phyloP scores from a whole-genome alignment of 2,888 invertebrate genomes.

The Sarcophaga carnaria region DNA sequence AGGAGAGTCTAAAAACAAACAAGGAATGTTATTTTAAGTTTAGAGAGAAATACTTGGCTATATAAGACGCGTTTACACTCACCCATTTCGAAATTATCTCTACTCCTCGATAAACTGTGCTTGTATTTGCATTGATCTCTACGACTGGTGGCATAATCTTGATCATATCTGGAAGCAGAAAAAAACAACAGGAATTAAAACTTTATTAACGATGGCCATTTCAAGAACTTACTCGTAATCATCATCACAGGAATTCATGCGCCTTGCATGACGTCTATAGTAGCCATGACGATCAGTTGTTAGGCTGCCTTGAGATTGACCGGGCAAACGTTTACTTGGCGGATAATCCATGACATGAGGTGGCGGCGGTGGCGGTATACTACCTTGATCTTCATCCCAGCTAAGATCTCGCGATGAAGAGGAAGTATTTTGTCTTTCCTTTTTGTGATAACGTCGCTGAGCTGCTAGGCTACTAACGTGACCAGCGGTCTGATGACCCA shows the following conservation, averaged over 20 bases:
- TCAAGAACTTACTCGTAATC: constrained; percentile 86
- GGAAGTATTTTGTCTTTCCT: constrained; percentile 85
- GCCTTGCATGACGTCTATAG: constrained; percentile 83
- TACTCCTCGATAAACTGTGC: constrained; percentile 78
- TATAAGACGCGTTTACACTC: constrained; percentile 18
- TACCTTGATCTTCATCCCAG: constrained; percentile 87
- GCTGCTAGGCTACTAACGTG: constrained; percentile 69
- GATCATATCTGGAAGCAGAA: constrained; percentile 78
- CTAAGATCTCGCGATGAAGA: constrained; percentile 90
- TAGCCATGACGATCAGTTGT: constrained; percentile 79
- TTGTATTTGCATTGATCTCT: constrained; percentile 78
- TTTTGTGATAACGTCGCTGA: constrained; percentile 83
- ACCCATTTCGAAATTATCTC: constrained; percentile 81
- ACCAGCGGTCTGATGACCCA: constrained; percentile 48
- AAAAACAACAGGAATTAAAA: neutral
- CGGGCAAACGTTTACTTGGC: constrained; percentile 78
- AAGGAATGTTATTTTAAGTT: neutral
- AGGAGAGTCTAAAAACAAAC: constrained; percentile 75
- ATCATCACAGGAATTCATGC: constrained; percentile 86
- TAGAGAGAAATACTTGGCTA: neutral
- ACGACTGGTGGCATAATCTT: constrained; percentile 77
- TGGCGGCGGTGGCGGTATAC: constrained; percentile 75
- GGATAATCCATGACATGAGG: constrained; percentile 79
- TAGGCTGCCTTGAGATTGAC: constrained; percentile 60
- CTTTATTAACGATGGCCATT: neutral